Conservation (phyloP, 2,113 vertebrate genomes). For the Oceanites oceanicus region DNA sequence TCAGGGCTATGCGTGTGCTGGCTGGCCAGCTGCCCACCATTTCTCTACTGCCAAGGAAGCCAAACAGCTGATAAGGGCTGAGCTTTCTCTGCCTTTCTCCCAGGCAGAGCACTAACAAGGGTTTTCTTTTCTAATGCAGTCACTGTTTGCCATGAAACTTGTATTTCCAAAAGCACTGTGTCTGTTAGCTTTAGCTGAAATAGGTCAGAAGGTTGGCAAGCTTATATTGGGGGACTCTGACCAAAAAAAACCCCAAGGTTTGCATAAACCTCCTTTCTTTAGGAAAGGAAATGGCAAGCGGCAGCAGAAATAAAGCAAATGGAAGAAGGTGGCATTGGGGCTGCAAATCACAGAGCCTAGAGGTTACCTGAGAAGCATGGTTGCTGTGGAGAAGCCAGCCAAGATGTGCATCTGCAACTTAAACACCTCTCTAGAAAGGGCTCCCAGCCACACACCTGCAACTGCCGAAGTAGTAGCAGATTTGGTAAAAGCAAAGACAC, state of each 20-base stretch:
- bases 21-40: not conserved
- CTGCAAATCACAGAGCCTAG: not conserved
- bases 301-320: not conserved
- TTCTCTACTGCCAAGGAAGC: not conserved
- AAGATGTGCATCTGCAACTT: not conserved
- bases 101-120: rapidly evolving
- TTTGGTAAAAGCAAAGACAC: not conserved
- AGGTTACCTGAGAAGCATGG: not conserved
- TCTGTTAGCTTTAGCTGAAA: not conserved
- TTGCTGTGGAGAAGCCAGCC: not conserved
- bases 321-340: not conserved
- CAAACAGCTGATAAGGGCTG: constrained; percentile 8
- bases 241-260: not conserved
- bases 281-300: not conserved
- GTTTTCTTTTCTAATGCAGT: not conserved
- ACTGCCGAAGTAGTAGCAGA: not conserved
- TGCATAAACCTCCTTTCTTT: not conserved
- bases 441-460: not conserved
- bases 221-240: rapidly evolving
- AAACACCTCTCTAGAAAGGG: not conserved
- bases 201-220: not conserved
- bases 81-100: not conserved
- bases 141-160: rapidly evolving
- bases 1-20: not conserved
- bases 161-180: not conserved